Base-by-base conservation (phyloP, 30 jellyfish, hydroid and myxozoan species). In the Turritopsis rubra region DNA sequence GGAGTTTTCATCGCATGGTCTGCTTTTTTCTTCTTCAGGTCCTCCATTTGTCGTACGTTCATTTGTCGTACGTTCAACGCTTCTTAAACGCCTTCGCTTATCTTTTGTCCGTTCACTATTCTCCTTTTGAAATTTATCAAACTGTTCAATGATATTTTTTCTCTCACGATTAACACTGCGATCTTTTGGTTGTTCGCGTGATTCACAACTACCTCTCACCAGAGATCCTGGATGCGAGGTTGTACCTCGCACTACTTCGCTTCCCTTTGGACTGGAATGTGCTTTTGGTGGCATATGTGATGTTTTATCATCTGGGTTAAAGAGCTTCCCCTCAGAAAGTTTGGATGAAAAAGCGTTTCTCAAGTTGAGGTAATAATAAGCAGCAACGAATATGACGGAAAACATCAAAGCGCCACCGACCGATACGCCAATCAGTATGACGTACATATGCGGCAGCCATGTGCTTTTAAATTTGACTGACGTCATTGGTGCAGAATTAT, bases 401-500 rank as follows among this genome's bases (percentile, higher is more conserved):
- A 93, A 93, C 54, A 93, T 71, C 88, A 93, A 90, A 21, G 96
- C 99, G 54, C 99, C 99, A 4, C 97, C 99, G 41, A 93, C 53
- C 27, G 99, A 88, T 16, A 93, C 96, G 18, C 96, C 99, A 21
- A 93, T 86, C 75, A 93, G 76, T 70, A 93, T 28, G 52, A 93
- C 96, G 73, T 93, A 93, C 96, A 93, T 93, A 80, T 93, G 99
- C 5, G 99, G 99, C 23, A 93, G 87, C 41, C 93, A 83, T 8
- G 95, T 87, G 7, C 27, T 53, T 13, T 52, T 18, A 27, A 73
- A 66, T 21, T 80, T 80, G 24, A 23, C 29, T 21, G 87, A 52
- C 26, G 81, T 21, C 87, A 80, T 52, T 17, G 54, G 79, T 22
- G 52, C 41, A 16, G 72, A 79, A 18, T 80, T 23, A 17, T 72